These are phyloP conservation scores for Scaptodrosophila latifasciaeformis DNA, from an alignment of 2,888 invertebrate genomes.

Conservation along the genomic window DNA sequence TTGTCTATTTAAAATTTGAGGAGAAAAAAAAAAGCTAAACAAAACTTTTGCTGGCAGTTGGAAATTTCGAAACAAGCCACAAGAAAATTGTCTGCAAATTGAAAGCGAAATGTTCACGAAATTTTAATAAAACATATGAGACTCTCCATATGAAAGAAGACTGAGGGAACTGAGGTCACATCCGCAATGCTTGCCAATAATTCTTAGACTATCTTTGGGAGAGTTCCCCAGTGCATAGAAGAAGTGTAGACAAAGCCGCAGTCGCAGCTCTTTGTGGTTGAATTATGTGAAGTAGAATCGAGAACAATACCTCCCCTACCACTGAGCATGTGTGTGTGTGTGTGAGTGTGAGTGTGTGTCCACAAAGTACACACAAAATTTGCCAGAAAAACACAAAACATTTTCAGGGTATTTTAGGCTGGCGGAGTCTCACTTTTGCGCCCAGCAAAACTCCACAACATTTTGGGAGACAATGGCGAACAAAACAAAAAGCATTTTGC, in stretches of 20 bases:
- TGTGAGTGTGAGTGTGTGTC: constrained; percentile 34
- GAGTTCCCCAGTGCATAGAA: constrained; percentile 31
- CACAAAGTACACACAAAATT: constrained; percentile 56
- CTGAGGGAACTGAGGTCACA: not conserved
- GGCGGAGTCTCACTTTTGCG: not conserved
- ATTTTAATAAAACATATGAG: constrained; percentile 65
- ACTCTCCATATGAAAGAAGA: constrained; percentile 18
- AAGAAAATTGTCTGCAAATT: too few species aligned
- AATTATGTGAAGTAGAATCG: constrained; percentile 42
- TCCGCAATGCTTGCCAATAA: constrained; percentile 59
- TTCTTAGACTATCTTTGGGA: constrained; percentile 59
- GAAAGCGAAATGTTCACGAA: not conserved
- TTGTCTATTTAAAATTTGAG: too few species aligned
- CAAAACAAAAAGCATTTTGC: constrained; percentile 32
- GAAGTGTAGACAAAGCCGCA: constrained; percentile 67
- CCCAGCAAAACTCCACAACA: constrained; percentile 35
- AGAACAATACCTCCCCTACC: constrained; percentile 31
- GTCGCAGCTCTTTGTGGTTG: constrained; percentile 41
- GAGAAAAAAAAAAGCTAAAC: too few species aligned
- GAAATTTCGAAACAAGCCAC: too few species aligned
- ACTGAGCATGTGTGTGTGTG: constrained; percentile 15
- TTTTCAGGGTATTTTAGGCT: constrained; percentile 28
- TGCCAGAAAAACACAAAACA: constrained; percentile 61
- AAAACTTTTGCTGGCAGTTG: too few species aligned
- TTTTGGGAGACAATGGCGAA: constrained; percentile 35